Conservation (phyloP, 2,888 invertebrate species). For the Dryobotodes eremita region DNA sequence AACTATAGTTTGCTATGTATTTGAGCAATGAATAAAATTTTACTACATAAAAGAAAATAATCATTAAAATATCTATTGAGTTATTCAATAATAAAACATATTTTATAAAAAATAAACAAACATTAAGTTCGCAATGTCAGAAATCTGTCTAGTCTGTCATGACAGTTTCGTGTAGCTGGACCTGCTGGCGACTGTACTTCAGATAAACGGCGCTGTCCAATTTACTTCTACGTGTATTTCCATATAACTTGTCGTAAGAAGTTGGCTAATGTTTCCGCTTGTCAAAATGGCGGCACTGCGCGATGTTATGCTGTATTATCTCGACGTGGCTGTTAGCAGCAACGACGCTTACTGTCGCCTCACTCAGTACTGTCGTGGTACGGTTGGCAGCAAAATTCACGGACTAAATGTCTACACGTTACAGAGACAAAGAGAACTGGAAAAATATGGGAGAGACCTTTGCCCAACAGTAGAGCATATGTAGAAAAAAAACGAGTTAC, state of each 20-base stretch:
- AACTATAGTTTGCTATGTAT: no score
- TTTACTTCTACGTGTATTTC: conserved; percentile 49
- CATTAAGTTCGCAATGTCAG: no score
- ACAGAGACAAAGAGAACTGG: neutral
- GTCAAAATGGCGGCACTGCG: conserved; percentile 56
- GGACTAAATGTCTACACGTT: neutral
- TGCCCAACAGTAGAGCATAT: neutral
- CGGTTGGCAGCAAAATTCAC: neutral
- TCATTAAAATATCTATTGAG: no score
- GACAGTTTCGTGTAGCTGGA: no score
- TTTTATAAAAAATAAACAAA: no score
- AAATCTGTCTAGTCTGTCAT: no score
- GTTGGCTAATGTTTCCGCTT: conserved; percentile 63
- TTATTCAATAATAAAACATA: no score
- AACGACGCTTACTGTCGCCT: conserved; percentile 39
- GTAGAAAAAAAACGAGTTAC: neutral
- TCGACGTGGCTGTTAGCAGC: conserved; percentile 41
- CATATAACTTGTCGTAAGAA: conserved; percentile 62
- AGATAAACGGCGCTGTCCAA: neutral
- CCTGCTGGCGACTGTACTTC: neutral
- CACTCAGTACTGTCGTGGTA: conserved; percentile 21
- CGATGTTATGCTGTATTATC: conserved; percentile 44
- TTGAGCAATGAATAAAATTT: no score
- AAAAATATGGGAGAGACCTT: neutral
- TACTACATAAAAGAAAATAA: no score